phyloP scores from a whole-genome alignment of 2,113 vertebrate genomes.

The Neopipo cinnamomea region DNA sequence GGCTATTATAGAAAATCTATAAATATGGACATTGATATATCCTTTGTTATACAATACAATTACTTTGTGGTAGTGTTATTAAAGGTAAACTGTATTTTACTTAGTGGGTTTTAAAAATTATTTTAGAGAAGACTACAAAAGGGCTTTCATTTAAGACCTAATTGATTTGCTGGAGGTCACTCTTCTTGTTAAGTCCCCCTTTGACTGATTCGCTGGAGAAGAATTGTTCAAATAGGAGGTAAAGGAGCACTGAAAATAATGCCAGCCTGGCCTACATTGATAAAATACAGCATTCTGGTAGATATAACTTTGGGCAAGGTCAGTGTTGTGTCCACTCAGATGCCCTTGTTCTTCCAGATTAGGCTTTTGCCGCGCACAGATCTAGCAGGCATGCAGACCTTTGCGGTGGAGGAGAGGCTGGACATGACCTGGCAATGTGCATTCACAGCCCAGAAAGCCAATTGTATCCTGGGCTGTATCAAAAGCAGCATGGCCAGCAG shows the following conservation, averaged over 20 bases:
- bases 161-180: slow-evolving; percentile 11
- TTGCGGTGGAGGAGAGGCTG: no score
- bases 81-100: slow-evolving; percentile 55
- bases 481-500: background rate
- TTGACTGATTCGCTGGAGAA: background rate
- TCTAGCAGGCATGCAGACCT: accelerated
- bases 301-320: background rate
- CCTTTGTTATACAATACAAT: slow-evolving; percentile 34
- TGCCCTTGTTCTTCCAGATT: background rate
- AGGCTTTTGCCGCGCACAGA: background rate
- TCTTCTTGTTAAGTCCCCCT: background rate
- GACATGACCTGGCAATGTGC: accelerated
- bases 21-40: slow-evolving; percentile 28
- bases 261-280: background rate
- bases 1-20: slow-evolving; percentile 36
- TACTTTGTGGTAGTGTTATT: slow-evolving; percentile 26
- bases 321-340: background rate
- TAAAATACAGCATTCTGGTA: background rate
- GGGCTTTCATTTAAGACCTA: background rate
- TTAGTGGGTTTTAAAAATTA: background rate
- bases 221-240: background rate
- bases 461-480: accelerated
- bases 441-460: background rate
- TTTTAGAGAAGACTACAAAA: background rate
- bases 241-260: background rate